Conservation (phyloP, 1,140 invertebrate genomes). For the Dysdera silvatica region DNA sequence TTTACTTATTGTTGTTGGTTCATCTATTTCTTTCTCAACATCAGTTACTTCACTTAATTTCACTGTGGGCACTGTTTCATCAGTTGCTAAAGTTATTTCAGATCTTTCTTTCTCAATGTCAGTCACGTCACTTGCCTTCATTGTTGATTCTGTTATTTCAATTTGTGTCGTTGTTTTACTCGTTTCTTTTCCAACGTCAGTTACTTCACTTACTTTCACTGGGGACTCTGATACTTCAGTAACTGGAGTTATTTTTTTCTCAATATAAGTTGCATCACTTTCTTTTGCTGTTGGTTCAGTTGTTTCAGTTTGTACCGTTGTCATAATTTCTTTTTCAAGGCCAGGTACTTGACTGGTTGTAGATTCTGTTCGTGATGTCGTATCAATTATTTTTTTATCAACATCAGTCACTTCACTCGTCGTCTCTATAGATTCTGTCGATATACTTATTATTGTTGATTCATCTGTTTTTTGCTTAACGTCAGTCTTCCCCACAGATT, state of each 20-base stretch:
- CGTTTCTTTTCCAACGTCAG: background rate
- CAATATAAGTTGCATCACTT: no score
- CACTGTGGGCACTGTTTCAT: background rate
- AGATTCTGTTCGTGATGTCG: no score
- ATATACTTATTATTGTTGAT: background rate
- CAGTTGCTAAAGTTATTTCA: background rate
- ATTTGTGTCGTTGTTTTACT: background rate
- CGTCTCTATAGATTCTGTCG: no score
- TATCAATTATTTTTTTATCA: no score
- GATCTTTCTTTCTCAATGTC: no score
- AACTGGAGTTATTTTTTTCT: no score
- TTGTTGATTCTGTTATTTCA: background rate
- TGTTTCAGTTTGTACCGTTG: background rate
- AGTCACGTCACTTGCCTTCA: background rate
- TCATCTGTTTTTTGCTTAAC: background rate
- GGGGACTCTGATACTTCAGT: no score
- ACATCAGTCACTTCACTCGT: no score
- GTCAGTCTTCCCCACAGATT: background rate
- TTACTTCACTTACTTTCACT: no score
- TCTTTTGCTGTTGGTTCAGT: background rate
- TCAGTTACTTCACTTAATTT: background rate
- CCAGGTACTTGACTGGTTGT: no score
- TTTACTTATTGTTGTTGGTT: no score
- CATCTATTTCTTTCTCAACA: no score
- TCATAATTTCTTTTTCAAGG: background rate